phyloP scores from a whole-genome alignment of 2,113 vertebrate genomes.

The Lycaon pictus region DNA sequence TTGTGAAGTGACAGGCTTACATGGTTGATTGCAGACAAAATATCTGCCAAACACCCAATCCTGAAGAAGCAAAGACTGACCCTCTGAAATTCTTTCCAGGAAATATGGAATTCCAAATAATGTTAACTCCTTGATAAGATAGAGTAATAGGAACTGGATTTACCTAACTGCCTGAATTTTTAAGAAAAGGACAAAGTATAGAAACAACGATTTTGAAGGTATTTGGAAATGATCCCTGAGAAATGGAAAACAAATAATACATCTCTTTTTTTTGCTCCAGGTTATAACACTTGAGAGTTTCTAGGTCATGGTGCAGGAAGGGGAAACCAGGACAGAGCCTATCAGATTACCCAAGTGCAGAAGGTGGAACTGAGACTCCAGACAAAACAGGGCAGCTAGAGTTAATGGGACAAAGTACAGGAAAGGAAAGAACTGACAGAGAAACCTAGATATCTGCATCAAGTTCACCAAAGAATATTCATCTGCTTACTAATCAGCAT shows the following conservation, averaged over 20 bases:
- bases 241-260: neutral
- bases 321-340: neutral
- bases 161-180: neutral
- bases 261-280: neutral
- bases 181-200: neutral
- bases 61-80: neutral
- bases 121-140: neutral
- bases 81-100: neutral
- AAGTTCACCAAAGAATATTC: neutral
- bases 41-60: neutral
- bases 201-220: neutral
- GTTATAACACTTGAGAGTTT: neutral
- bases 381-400: neutral
- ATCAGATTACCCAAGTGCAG: neutral
- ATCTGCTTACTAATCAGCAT: neutral
- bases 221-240: neutral
- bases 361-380: neutral
- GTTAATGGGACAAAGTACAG: neutral
- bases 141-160: neutral
- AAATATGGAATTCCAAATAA: neutral
- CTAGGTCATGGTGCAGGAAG: neutral
- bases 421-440: neutral
- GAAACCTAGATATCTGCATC: neutral
- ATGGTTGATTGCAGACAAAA: slow-evolving; percentile 1
- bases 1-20: neutral